Evolutionary conservation across 2,888 invertebrate genomes (phyloP), one percentile per base, ranked within the genome.

Genomic region (Smittia aterrima): DNA sequence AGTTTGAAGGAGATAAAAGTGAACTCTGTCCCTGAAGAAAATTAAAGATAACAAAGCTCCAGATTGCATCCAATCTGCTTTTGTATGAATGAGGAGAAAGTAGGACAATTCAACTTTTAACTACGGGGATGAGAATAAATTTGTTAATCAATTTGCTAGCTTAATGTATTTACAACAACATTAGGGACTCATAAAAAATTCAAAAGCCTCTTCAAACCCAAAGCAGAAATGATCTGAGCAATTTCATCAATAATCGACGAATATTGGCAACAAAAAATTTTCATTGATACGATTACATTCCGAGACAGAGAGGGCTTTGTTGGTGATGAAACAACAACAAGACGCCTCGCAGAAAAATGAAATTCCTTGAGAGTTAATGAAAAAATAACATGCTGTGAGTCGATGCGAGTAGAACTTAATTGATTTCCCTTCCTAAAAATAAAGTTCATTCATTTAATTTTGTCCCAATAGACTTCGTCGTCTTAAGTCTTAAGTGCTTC

Each of bases 381-480:
- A 72, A 72, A 62, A 72, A 72, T 72, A 72, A 72, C 72, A 62
- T 18, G 20, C 25, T 22, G 40, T 13, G 68, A n/a, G 18, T 58
- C 3, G 13, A 22, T 58, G n/a, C n/a, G 58, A 20, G 58, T 11
- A 7, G 13, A 9, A 11, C 38, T 24, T 40, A 70, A 70, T 47
- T 53, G 18, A 70, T 41, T 70, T 70, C 20, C 16, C 24, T 25
- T 64, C n/a, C 2, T 4, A 20, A 58, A 47, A 27, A 64, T 6
- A 27, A 64, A 64, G 9, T 64, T 64, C 64, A n/a, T 64, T 58
- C 58, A n/a, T 58, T 24, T 27, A 25, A 25, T 64, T 25, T 64
- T 27, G 22, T n/a, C n/a, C n/a, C n/a, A n/a, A 25, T 3, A 13
- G 25, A 20, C 18, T 64, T 27, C 64, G 58, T 58, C 58, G 58